A percentile compares a stretch with the other conserved stretches of the same genome.
Conservation (phyloP, 2,113 vertebrate species). For the Anolis sagrei region DNA sequence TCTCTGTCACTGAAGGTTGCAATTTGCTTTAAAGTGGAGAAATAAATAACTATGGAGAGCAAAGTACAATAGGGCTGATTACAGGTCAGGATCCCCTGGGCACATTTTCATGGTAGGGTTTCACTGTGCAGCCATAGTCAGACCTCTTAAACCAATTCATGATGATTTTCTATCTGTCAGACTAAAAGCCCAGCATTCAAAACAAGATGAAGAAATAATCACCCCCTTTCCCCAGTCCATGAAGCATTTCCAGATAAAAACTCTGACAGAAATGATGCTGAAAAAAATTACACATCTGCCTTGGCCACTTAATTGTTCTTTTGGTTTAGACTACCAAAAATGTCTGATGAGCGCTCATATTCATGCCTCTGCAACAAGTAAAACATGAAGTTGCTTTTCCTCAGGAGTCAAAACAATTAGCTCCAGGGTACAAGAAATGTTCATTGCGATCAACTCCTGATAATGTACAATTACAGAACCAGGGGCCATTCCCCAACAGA, state of each 20-base stretch:
- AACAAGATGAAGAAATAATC: neutral
- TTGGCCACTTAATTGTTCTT: neutral
- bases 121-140: constrained; percentile 8
- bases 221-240: neutral
- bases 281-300: neutral
- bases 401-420: neutral
- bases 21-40: constrained; percentile 29
- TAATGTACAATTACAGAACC: neutral
- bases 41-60: constrained; percentile 24
- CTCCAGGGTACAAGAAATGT: neutral
- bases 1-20: fast-evolving
- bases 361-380: neutral
- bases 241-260: constrained; percentile 23
- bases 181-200: constrained; percentile 45
- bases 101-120: neutral
- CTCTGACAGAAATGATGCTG: neutral
- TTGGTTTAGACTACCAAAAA: neutral
- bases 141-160: constrained; percentile 40
- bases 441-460: neutral
- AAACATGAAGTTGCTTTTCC: neutral
- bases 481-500: no score
- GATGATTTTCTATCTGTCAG: constrained; percentile 47
- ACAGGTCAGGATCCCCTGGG: constrained; percentile 17
- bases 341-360: neutral
- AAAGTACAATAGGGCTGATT: constrained; percentile 33